Conservation (phyloP, 2,888 invertebrate species). For the Brachypterus glaber region DNA sequence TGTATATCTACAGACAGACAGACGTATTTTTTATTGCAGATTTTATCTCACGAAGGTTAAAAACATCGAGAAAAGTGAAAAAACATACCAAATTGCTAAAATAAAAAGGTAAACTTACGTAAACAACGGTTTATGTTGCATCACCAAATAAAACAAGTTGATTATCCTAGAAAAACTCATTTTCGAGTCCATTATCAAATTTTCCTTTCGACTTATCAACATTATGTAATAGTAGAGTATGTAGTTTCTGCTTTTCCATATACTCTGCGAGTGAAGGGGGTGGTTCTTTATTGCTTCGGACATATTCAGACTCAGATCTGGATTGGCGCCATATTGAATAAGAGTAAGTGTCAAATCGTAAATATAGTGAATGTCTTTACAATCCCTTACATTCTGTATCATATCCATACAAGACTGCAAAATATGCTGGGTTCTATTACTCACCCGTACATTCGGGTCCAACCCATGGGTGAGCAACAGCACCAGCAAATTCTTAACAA, state of each 20-base stretch:
- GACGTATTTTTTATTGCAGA: too few relatives aligned
- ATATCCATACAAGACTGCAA: conserved; percentile 60
- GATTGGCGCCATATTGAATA: conserved; percentile 66
- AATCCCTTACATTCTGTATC: conserved; percentile 57
- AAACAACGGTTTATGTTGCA: conserved; percentile 59
- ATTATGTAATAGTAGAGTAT: conserved; percentile 63
- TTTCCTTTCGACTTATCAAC: conserved; percentile 57
- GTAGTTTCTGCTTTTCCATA: conserved; percentile 51
- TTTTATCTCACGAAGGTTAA: too few relatives aligned
- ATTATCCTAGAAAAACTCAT: conserved; percentile 57
- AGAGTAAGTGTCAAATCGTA: conserved; percentile 60
- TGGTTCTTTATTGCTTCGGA: conserved; percentile 40
- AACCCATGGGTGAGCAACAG: conserved; percentile 57
- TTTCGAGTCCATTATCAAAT: conserved; percentile 51
- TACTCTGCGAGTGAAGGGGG: conserved; percentile 35
- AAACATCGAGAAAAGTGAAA: too few relatives aligned
- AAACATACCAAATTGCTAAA: too few relatives aligned
- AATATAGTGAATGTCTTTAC: conserved; percentile 58
- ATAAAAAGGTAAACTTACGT: too few relatives aligned
- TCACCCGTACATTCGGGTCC: conserved; percentile 52
- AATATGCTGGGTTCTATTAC: conserved; percentile 57
- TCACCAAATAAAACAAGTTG: conserved; percentile 53
- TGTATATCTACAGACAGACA: too few relatives aligned
- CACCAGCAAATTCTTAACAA: conserved; percentile 58
- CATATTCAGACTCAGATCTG: conserved; percentile 52